Conservation (phyloP, 2,797 vertebrate genomes). For the Characodon lateralis region DNA sequence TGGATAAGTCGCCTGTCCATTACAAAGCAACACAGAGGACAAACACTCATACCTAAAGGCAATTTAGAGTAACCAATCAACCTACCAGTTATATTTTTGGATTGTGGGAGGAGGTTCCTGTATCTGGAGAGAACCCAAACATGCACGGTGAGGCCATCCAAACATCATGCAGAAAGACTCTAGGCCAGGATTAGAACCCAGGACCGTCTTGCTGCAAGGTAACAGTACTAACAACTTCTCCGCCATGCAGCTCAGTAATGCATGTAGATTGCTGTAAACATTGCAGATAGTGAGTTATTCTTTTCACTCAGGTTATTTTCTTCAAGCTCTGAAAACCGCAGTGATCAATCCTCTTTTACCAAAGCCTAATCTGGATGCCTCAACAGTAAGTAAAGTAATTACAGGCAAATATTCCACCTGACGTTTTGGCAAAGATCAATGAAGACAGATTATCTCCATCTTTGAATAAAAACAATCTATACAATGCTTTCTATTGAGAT, state of each 20-base stretch:
- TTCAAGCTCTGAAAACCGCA: neutral
- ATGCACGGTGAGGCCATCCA: neutral
- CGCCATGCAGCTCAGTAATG: neutral
- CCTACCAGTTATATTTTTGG: too few relatives aligned
- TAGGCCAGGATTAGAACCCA: neutral
- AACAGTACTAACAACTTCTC: neutral
- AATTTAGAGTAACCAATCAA: neutral
- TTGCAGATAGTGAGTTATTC: neutral
- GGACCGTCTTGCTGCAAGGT: neutral
- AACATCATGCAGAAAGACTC: neutral
- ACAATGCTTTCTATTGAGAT: too few relatives aligned
- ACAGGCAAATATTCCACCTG: neutral
- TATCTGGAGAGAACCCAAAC: too few relatives aligned
- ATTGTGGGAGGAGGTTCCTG: too few relatives aligned
- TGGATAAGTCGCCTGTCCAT: neutral
- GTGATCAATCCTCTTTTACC: neutral
- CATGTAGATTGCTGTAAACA: neutral
- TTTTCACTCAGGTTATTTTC: neutral
- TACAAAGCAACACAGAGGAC: neutral
- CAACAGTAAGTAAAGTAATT: neutral
- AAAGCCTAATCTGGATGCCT: neutral
- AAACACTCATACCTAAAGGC: neutral
- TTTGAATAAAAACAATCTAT: neutral
- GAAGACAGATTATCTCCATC: neutral
- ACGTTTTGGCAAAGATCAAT: neutral